Conservation (phyloP, 2,113 vertebrate genomes). For the Accipiter cooperii region DNA sequence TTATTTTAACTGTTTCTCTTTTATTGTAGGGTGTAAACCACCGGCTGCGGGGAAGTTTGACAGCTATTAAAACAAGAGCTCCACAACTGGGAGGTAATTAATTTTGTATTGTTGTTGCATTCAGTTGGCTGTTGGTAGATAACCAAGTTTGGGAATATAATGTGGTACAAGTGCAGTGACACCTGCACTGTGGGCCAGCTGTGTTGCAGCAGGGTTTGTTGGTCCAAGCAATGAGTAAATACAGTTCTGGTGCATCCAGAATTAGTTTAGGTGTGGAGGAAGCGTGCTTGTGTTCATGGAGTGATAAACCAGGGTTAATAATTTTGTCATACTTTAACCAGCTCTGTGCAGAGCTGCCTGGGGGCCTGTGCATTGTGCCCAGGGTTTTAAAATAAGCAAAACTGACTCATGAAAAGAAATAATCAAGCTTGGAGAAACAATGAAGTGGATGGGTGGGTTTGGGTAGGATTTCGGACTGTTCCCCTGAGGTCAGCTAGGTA, state of each 20-base stretch:
- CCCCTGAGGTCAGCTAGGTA: neutral
- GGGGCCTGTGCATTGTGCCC: neutral
- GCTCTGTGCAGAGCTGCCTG: neutral
- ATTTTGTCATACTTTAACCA: neutral
- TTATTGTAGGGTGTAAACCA: slow-evolving; percentile 84
- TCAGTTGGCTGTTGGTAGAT: no score
- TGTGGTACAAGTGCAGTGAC: no score
- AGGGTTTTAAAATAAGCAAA: neutral
- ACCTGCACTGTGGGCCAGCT: neutral
- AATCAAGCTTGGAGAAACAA: neutral
- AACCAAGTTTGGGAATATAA: neutral
- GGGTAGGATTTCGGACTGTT: neutral
- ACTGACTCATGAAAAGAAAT: neutral
- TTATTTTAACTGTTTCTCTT: neutral
- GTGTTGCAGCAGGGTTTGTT: neutral
- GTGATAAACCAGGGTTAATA: neutral
- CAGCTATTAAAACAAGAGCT: slow-evolving; percentile 88
- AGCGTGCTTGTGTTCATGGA: neutral
- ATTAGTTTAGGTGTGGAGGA: neutral
- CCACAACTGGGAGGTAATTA: slow-evolving; percentile 89
- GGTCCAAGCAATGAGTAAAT: neutral
- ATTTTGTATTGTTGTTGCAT: neutral
- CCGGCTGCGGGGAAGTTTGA: slow-evolving; percentile 87
- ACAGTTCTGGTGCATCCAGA: neutral
- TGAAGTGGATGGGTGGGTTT: neutral